Conservation (phyloP, 2,113 vertebrate species). For the Burhinus oedicnemus region DNA sequence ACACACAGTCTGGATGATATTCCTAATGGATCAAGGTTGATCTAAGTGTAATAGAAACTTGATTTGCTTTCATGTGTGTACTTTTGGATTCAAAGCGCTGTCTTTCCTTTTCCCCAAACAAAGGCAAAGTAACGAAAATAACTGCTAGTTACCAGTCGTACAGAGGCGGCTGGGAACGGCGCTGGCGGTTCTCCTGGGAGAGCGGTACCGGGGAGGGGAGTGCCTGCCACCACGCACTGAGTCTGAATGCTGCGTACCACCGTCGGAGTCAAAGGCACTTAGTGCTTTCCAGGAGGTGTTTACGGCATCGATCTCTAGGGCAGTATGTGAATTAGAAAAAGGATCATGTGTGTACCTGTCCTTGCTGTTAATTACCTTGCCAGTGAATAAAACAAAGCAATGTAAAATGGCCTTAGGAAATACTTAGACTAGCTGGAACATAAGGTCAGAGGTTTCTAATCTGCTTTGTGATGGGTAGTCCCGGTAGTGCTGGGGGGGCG, state of each 20-base stretch:
- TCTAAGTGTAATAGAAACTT: not conserved
- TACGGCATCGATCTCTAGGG: not conserved
- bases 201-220: not conserved
- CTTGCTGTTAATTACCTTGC: slow-evolving; percentile 47
- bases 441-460: slow-evolving; percentile 33
- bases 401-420: slow-evolving; percentile 31
- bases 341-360: not conserved
- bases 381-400: not conserved
- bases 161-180: not conserved
- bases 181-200: not conserved
- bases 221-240: not conserved
- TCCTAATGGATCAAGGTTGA: not conserved
- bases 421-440: slow-evolving; percentile 14
- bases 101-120: not conserved
- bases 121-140: not conserved
- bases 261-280: not conserved
- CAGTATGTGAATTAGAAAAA: not conserved
- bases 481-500: not conserved
- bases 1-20: not conserved
- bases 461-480: not conserved
- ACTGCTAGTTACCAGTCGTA: not conserved
- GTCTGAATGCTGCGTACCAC: not conserved
- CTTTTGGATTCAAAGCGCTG: not conserved
- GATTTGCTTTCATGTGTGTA: not conserved
- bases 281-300: not conserved